Conservation (phyloP, 2,797 vertebrate species). For the Diplodus puntazzo region DNA sequence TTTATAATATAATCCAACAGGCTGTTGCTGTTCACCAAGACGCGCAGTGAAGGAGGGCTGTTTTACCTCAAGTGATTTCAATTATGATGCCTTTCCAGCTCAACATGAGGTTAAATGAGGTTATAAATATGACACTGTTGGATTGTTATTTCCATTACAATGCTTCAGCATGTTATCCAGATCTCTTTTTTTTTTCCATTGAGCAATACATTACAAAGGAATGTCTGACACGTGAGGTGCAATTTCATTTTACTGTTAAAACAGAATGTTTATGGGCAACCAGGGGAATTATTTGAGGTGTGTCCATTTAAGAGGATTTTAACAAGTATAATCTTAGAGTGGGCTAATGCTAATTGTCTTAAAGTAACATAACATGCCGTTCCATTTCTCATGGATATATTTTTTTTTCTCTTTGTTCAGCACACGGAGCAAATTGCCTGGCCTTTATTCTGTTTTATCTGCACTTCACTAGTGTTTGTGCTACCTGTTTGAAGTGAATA, state of each 20-base stretch:
- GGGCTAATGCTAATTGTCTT: constrained; percentile 68
- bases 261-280: constrained; percentile 65
- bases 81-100: constrained; percentile 66
- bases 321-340: constrained; percentile 66
- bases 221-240: constrained; percentile 56
- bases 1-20: constrained; percentile 82
- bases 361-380: constrained; percentile 60
- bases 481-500: constrained; percentile 77
- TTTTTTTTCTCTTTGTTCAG: constrained; percentile 46
- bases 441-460: constrained; percentile 59
- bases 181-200: constrained; percentile 66
- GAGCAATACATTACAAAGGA: constrained; percentile 52
- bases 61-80: constrained; percentile 81
- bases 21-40: constrained; percentile 64
- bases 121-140: constrained; percentile 61
- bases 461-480: constrained; percentile 63
- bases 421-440: constrained; percentile 55
- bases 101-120: constrained; percentile 70
- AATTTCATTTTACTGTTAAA: constrained; percentile 67
- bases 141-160: constrained; percentile 59
- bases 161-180: constrained; percentile 27
- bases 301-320: constrained; percentile 71
- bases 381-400: constrained; percentile 38
- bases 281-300: constrained; percentile 60
- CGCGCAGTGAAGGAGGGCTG: constrained; percentile 60